A percentile compares a stretch with the other conserved stretches of the same genome.
Evolutionary conservation across 2,797 vertebrate genomes (phyloP).

Genomic region (Acipenser transmontanus): DNA sequence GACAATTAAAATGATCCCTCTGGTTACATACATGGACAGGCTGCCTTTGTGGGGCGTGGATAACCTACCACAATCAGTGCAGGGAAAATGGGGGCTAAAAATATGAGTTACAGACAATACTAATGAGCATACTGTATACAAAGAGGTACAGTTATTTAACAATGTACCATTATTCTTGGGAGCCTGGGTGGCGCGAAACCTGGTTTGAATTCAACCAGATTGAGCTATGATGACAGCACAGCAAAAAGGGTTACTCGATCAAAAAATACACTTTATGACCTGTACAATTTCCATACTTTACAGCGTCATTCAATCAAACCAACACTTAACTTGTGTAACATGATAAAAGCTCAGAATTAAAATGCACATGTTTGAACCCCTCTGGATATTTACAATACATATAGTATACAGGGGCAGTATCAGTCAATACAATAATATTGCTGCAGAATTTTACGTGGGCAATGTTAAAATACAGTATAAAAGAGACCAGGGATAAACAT

Average conservation of each 20-base stretch:
- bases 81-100: slow-evolving; percentile 2
- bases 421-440: no score
- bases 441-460: no score
- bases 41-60: slow-evolving; percentile 7
- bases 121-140: no score
- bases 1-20: slow-evolving; percentile 26
- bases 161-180: no score
- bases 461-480: no score
- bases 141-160: no score
- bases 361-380: slow-evolving; percentile 11
- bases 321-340: neutral
- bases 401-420: no score
- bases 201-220: no score
- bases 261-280: slow-evolving; percentile 49
- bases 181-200: no score
- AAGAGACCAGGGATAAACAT: no score
- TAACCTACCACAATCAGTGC: slow-evolving; percentile 6
- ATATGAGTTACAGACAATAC: neutral
- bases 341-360: slow-evolving; percentile 24
- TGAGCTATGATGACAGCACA: no score
- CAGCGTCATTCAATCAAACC: slow-evolving; percentile 24
- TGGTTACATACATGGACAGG: slow-evolving; percentile 15
- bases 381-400: no score
- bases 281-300: slow-evolving; percentile 27
- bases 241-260: slow-evolving; percentile 42